Conservation (phyloP, 2,113 vertebrate species). For the Grus americana region DNA sequence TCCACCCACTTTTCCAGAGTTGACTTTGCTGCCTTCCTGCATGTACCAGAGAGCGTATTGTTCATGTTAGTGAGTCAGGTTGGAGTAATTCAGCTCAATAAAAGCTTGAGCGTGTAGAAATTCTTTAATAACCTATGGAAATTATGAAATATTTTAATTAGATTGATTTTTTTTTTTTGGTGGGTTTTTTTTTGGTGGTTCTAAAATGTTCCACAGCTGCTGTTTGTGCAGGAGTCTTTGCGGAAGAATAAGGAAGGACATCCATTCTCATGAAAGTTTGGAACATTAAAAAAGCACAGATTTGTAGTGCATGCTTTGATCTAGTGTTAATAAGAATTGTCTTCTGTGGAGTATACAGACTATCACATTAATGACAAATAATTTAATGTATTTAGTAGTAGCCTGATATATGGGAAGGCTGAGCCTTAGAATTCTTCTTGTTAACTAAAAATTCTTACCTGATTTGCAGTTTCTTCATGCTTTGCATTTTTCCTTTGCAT, state of each 20-base stretch:
- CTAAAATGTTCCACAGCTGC: background rate
- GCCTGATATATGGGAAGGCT: background rate
- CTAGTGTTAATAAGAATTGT: background rate
- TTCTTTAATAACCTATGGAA: background rate
- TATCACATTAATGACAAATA: background rate
- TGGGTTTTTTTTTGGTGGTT: background rate
- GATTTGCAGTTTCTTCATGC: background rate
- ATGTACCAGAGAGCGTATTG: background rate
- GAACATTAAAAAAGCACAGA: background rate
- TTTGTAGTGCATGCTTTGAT: background rate
- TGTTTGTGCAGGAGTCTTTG: background rate
- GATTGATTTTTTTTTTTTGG: background rate
- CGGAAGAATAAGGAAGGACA: background rate
- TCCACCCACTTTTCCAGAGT: background rate
- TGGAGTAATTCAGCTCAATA: background rate
- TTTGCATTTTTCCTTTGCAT: background rate
- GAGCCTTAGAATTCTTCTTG: background rate
- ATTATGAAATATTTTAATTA: background rate
- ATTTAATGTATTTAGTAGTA: background rate
- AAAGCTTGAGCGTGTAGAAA: background rate
- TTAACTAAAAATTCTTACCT: background rate
- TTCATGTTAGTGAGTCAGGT: background rate
- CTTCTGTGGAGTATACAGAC: background rate
- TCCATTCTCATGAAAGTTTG: background rate
- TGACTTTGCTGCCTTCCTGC: background rate